Conservation (phyloP, 2,888 invertebrate genomes). For the Crossocerus cetratus region DNA sequence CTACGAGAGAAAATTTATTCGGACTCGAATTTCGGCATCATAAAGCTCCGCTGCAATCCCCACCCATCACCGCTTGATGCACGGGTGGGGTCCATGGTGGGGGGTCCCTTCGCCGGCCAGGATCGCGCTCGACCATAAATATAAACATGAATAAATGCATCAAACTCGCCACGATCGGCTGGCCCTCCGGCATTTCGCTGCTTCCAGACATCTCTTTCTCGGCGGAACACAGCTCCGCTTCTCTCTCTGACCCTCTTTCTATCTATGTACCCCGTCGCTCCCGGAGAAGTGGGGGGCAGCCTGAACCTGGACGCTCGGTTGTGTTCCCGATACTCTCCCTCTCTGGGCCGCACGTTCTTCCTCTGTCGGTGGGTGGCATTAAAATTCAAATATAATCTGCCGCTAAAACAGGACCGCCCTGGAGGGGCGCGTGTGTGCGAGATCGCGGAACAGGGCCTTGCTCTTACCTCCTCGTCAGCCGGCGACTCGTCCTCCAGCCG, state of each 20-base stretch:
- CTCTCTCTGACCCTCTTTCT: background rate
- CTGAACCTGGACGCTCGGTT: background rate
- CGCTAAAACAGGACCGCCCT: slow-evolving; percentile 35
- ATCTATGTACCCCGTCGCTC: too few species aligned
- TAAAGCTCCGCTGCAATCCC: slow-evolving; percentile 32
- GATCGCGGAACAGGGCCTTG: slow-evolving; percentile 18
- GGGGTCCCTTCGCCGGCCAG: slow-evolving; percentile 42
- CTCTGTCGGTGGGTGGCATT: slow-evolving; percentile 47
- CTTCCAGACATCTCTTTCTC: too few species aligned
- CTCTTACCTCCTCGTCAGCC: background rate
- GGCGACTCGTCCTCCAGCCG: too few species aligned
- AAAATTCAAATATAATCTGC: slow-evolving; percentile 70
- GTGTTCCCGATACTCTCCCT: too few species aligned
- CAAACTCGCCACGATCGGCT: slow-evolving; percentile 50
- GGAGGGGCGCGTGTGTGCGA: background rate
- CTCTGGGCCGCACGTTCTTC: too few species aligned
- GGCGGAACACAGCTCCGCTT: background rate
- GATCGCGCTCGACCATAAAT: slow-evolving; percentile 59
- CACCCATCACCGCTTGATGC: background rate
- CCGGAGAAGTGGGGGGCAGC: background rate
- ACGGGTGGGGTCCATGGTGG: slow-evolving; percentile 43
- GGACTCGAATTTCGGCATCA: slow-evolving; percentile 46
- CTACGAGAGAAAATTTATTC: slow-evolving; percentile 48
- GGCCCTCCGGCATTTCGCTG: background rate
- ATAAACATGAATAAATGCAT: slow-evolving; percentile 71